These are phyloP conservation scores for Leptestheria dahalacensis DNA, from an alignment of 1,140 invertebrate species.

Conservation along the genomic window DNA sequence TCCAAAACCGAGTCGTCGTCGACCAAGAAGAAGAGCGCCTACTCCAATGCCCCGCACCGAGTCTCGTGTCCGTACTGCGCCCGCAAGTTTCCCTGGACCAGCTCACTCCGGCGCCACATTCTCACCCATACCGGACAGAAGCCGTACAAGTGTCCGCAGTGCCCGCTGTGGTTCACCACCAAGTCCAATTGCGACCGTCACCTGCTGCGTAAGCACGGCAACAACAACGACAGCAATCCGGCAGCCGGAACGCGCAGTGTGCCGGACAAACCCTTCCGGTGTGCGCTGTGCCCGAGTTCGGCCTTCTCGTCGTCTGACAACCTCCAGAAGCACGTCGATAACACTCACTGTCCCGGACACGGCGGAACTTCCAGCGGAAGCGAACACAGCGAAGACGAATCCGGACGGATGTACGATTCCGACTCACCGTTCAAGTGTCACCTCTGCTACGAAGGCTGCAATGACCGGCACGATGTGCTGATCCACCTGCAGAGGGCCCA, in stretches of 20 bases:
- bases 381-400: conserved; percentile 17
- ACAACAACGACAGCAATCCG: conserved; percentile 20
- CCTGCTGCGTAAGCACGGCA: conserved; percentile 68
- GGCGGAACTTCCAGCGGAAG: conserved; percentile 5
- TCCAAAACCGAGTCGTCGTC: neutral
- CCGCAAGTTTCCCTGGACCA: conserved; percentile 88
- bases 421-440: conserved; percentile 83
- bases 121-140: conserved; percentile 90
- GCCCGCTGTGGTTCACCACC: conserved; percentile 82
- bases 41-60: conserved; percentile 82
- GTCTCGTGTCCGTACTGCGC: conserved; percentile 77
- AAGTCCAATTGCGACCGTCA: conserved; percentile 95
- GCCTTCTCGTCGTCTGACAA: conserved; percentile 69
- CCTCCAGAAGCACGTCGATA: conserved; percentile 55
- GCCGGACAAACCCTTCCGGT: conserved; percentile 67
- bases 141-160: conserved; percentile 84
- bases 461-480: conserved; percentile 56
- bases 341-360: conserved; percentile 40
- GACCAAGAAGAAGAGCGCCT: conserved; percentile 79
- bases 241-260: conserved; percentile 38
- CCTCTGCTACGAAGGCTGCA: conserved; percentile 72
- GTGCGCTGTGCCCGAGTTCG: conserved; percentile 64
- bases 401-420: conserved; percentile 22
- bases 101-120: conserved; percentile 78
- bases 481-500: conserved; percentile 44